Percentiles rank a stretch among this genome's conserved stretches.
phyloP scores from a whole-genome alignment of 2,113 vertebrate species.

The Camelus bactrianus region DNA sequence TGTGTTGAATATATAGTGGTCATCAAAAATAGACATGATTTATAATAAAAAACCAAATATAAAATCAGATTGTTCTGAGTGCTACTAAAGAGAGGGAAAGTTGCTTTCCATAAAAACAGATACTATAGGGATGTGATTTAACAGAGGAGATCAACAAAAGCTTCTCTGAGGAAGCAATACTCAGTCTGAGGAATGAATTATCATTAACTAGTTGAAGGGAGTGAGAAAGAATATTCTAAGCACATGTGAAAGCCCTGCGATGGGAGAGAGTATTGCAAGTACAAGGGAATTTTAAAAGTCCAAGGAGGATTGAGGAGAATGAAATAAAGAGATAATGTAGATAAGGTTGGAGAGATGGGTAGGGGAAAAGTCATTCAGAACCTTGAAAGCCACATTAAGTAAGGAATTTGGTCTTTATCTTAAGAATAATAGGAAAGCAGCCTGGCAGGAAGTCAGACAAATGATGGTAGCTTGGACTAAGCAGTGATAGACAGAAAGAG shows the following conservation, averaged over 20 bases:
- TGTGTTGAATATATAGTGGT: neutral
- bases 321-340: neutral
- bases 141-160: neutral
- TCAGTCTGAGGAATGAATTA: neutral
- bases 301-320: neutral
- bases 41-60: neutral
- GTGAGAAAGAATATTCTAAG: neutral
- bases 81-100: neutral
- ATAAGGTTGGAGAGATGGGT: neutral
- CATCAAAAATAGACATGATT: neutral
- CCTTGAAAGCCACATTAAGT: neutral
- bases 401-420: neutral
- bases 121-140: neutral
- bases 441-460: too few relatives aligned
- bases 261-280: neutral
- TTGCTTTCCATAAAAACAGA: neutral
- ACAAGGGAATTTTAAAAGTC: neutral
- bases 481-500: neutral
- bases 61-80: neutral
- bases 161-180: neutral
- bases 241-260: neutral
- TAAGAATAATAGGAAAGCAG: neutral
- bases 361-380: neutral
- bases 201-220: neutral
- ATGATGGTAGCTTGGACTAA: neutral